Percentiles rank a stretch among this genome's conserved stretches.
phyloP scores from a whole-genome alignment of 2,113 vertebrate species.

The Pycnonotus jocosus region DNA sequence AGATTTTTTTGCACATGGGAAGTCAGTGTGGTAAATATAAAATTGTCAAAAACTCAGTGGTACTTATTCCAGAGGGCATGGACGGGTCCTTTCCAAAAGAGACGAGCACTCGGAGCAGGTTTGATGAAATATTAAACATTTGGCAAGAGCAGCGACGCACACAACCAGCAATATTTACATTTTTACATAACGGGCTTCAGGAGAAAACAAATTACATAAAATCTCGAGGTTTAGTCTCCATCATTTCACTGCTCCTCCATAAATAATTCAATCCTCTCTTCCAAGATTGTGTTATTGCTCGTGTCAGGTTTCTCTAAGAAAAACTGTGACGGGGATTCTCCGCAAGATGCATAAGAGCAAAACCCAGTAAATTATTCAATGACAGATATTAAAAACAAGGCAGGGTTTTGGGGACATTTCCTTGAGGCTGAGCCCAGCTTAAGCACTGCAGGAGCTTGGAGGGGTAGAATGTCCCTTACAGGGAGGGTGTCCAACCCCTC shows the following conservation, averaged over 20 bases:
- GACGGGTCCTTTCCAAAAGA: background rate
- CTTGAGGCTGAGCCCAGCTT: background rate
- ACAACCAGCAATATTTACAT: slow-evolving; percentile 30
- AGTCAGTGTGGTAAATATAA: background rate
- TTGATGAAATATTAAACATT: slow-evolving; percentile 43
- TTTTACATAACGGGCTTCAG: slow-evolving; percentile 32
- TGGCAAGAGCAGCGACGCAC: background rate
- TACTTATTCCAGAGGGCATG: background rate
- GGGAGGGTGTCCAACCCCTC: no score
- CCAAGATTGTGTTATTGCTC: slow-evolving; percentile 6
- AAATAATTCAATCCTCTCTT: slow-evolving; percentile 51
- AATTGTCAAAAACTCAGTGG: background rate
- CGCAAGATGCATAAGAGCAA: background rate
- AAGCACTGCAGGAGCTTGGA: fast-evolving
- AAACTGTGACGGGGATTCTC: background rate
- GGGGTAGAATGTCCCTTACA: fast-evolving
- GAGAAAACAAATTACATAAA: slow-evolving; percentile 42
- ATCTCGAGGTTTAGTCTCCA: background rate
- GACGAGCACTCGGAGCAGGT: background rate
- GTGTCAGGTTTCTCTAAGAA: background rate
- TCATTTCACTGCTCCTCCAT: background rate
- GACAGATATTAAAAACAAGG: background rate
- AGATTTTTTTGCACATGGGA: background rate
- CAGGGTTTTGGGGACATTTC: fast-evolving
- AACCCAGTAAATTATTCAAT: background rate